phyloP scores from a whole-genome alignment of 2,888 invertebrate species.

The Andrena flavipes region DNA sequence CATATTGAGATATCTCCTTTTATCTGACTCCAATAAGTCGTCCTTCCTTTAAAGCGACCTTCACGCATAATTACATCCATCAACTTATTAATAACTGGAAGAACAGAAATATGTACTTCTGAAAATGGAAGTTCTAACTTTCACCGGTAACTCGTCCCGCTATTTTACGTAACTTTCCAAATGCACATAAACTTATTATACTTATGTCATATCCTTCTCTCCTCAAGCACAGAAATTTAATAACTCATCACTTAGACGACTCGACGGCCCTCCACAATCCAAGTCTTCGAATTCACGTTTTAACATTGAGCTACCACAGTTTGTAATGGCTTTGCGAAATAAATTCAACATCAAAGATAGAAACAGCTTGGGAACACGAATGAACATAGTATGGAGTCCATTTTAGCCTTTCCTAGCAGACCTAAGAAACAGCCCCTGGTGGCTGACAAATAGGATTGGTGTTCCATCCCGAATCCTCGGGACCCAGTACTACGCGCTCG shows the following conservation, averaged over 20 bases:
- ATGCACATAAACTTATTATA: background rate
- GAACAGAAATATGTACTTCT: constrained; percentile 8
- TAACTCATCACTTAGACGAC: background rate
- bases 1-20: background rate
- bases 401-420: background rate
- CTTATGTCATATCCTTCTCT: background rate
- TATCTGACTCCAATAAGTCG: no score
- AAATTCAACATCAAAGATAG: background rate
- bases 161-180: background rate
- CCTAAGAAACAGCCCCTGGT: background rate
- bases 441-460: background rate
- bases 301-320: background rate
- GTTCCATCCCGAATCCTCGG: background rate
- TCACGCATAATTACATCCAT: background rate
- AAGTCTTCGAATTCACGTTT: background rate
- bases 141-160: background rate
- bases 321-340: background rate
- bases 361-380: constrained; percentile 1
- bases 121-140: constrained; percentile 26
- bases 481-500: constrained; percentile 68
- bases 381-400: background rate
- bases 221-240: background rate
- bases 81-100: constrained; percentile 14
- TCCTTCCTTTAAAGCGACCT: constrained; percentile 28
- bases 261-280: background rate